Conservation (phyloP, 1,140 invertebrate species). For the Bombus consobrinus region DNA sequence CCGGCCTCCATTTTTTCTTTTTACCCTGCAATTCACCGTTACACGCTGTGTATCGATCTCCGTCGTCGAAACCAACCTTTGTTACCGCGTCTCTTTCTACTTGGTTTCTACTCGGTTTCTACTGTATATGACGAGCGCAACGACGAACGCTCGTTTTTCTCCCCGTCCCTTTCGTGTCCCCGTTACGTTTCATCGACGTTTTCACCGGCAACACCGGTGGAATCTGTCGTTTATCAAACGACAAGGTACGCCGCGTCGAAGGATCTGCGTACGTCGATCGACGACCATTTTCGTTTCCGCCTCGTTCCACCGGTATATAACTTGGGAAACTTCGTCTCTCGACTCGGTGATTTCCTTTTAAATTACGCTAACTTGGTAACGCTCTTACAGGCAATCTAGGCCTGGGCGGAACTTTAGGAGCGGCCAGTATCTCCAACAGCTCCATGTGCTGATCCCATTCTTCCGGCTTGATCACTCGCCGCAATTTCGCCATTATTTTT, state of each 20-base stretch:
- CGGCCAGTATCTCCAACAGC: conserved; percentile 62
- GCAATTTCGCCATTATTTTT: conserved; percentile 64
- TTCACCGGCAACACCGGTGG: not conserved
- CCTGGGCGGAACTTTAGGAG: conserved; percentile 58
- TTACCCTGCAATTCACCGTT: conserved; percentile 35
- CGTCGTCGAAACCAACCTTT: not conserved
- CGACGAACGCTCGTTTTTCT: too few species aligned
- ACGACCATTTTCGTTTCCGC: not conserved
- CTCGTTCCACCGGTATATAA: not conserved
- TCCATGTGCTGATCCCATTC: conserved; percentile 72
- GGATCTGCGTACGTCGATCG: not conserved
- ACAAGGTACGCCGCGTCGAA: not conserved
- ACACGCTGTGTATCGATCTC: conserved; percentile 38
- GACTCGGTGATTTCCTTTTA: not conserved
- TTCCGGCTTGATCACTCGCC: conserved; percentile 61
- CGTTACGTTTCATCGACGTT: too few species aligned
- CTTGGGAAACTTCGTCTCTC: not conserved
- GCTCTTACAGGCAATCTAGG: conserved; percentile 57
- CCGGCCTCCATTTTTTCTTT: conserved; percentile 52
- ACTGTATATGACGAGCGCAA: too few species aligned
- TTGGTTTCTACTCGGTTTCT: too few species aligned
- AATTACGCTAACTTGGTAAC: not conserved
- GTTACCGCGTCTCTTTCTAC: not conserved
- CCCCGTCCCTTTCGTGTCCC: too few species aligned
- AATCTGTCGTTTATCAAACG: not conserved